Evolutionary conservation across 1,140 invertebrate genomes (phyloP).

Genomic region (Caenorhabditis briggsae): DNA sequence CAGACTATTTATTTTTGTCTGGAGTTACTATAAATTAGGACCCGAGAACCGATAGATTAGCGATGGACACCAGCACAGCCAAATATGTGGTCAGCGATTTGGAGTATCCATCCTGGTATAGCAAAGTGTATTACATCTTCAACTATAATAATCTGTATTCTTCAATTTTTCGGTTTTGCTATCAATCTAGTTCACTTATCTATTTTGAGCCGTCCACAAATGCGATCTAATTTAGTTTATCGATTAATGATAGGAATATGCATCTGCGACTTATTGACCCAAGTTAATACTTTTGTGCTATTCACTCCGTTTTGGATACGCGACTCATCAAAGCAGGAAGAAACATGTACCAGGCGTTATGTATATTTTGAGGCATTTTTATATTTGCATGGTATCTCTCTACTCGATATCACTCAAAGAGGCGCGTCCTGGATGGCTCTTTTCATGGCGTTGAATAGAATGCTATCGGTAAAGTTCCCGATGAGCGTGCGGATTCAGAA

Average conservation of each 20-base stretch:
- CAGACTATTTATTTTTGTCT: no score
- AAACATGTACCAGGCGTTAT: neutral
- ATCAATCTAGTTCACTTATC: constrained; percentile 30
- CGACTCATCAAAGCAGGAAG: neutral
- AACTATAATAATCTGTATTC: constrained; percentile 7
- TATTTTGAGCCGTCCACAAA: neutral
- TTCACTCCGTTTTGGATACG: constrained; percentile 37
- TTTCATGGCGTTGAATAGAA: constrained; percentile 30
- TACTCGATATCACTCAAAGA: constrained; percentile 27
- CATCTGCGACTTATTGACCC: constrained; percentile 5
- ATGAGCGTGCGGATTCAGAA: constrained; percentile 9
- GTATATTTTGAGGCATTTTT: constrained; percentile 1
- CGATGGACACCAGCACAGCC: constrained; percentile 16
- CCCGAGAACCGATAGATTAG: no score
- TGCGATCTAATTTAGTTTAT: constrained; percentile 4
- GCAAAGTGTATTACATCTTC: neutral
- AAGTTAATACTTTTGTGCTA: constrained; percentile 14
- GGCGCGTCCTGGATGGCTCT: constrained; percentile 26
- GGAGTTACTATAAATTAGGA: no score
- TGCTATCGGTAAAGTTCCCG: neutral
- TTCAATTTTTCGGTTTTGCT: constrained; percentile 22
- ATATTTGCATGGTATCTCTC: constrained; percentile 14
- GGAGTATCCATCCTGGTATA: neutral
- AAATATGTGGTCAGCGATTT: constrained; percentile 3
- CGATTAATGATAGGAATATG: constrained; percentile 26